These are phyloP conservation scores for Brachynemurus nebulosus DNA, from an alignment of 2,888 invertebrate species.

Conservation along the genomic window DNA sequence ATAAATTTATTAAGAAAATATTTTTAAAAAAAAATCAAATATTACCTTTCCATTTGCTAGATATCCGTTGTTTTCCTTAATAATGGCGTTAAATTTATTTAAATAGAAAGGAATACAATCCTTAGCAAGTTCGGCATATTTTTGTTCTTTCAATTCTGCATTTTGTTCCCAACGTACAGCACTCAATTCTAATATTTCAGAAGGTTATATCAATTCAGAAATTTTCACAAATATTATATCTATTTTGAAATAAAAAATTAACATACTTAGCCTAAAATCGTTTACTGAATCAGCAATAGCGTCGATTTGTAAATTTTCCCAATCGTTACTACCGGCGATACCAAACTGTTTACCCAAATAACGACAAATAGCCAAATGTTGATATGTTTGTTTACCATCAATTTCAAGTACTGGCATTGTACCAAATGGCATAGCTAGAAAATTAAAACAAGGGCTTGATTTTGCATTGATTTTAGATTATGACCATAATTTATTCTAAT, in stretches of 20 bases:
- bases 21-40: too few species aligned
- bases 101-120: conserved; percentile 42
- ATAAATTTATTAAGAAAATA: background rate
- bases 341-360: conserved; percentile 47
- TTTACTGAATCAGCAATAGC: conserved; percentile 43
- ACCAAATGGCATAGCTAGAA: conserved; percentile 44
- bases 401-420: conserved; percentile 47
- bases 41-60: conserved; percentile 38
- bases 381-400: conserved; percentile 44
- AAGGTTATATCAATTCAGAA: conserved; percentile 13
- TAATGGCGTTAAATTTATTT: conserved; percentile 40
- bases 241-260: too few species aligned
- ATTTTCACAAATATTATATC: too few species aligned
- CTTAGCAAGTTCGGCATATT: conserved; percentile 34
- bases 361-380: conserved; percentile 44
- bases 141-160: conserved; percentile 34
- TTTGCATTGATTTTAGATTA: too few species aligned
- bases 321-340: conserved; percentile 39
- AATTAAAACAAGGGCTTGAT: background rate
- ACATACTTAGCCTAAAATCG: conserved; percentile 46
- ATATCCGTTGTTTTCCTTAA: conserved; percentile 44
- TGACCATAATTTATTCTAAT: background rate
- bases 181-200: conserved; percentile 34
- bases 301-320: conserved; percentile 48
- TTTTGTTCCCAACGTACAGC: conserved; percentile 40